Evolutionary conservation across 2,888 invertebrate genomes (phyloP).

Genomic region (Hypomecis punctinalis): DNA sequence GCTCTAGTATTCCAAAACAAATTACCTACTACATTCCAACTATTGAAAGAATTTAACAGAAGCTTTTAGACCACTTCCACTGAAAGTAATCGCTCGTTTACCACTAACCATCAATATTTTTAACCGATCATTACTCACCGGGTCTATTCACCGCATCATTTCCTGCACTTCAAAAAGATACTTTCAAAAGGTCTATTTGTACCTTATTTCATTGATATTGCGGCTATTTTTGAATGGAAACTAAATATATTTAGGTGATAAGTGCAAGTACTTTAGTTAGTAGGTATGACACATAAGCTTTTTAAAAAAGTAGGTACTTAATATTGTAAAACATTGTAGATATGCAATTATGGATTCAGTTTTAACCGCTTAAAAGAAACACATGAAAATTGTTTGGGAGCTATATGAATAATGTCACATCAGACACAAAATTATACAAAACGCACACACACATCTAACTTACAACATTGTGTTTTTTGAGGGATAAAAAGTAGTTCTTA

Average conservation of each 20-base stretch:
- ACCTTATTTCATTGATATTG: conserved; percentile 18
- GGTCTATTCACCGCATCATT: conserved; percentile 51
- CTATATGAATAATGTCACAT: too few species aligned
- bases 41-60: conserved; percentile 5
- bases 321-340: too few species aligned
- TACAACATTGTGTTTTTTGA: too few species aligned
- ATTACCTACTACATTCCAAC: conserved; percentile 1
- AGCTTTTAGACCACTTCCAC: conserved; percentile 26
- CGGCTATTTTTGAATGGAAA: conserved; percentile 22
- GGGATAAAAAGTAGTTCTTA: too few species aligned
- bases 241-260: background rate
- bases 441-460: too few species aligned
- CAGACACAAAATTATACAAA: too few species aligned
- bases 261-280: background rate
- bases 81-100: conserved; percentile 33
- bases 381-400: too few species aligned
- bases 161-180: conserved; percentile 54
- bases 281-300: too few species aligned
- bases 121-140: conserved; percentile 53
- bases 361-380: too few species aligned
- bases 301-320: too few species aligned
- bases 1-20: background rate
- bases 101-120: conserved; percentile 37
- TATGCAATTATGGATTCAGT: too few species aligned
- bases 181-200: conserved; percentile 32